These are phyloP conservation scores for Xylocopa sonorina DNA, from an alignment of 1,140 invertebrate species.

Conservation along the genomic window DNA sequence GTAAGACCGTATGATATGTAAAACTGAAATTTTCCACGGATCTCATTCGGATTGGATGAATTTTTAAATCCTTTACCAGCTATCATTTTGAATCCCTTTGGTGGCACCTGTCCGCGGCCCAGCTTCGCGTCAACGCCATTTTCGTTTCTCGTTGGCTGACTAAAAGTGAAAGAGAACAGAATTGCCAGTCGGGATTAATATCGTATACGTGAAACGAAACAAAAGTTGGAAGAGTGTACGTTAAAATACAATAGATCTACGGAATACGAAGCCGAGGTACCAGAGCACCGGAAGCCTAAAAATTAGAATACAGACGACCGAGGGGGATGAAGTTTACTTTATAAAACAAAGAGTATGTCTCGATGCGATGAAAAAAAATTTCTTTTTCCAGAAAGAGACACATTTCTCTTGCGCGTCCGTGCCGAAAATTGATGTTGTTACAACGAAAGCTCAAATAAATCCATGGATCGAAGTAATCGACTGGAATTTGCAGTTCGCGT, in stretches of 20 bases:
- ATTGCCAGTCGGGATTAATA: not conserved
- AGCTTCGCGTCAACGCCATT: conserved; percentile 82
- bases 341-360: too few relatives aligned
- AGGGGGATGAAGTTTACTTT: not conserved
- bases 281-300: too few relatives aligned
- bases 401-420: too few relatives aligned
- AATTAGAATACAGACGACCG: too few relatives aligned
- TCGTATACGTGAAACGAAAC: not conserved
- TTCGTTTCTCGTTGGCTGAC: conserved; percentile 75
- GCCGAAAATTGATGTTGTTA: not conserved
- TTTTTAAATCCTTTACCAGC: conserved; percentile 68
- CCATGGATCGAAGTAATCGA: not conserved
- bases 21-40: too few relatives aligned
- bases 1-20: too few relatives aligned
- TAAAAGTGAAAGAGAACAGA: conserved; percentile 33
- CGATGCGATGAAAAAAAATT: too few relatives aligned
- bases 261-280: not conserved
- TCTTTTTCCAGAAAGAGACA: too few relatives aligned
- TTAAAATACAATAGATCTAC: not conserved
- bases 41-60: too few relatives aligned
- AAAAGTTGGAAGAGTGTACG: not conserved
- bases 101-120: conserved; percentile 90
- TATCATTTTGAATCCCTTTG: conserved; percentile 85
- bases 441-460: not conserved
- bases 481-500: not conserved